Conservation (phyloP, 2,797 vertebrate species). For the Dromococcyx pavoninus region DNA sequence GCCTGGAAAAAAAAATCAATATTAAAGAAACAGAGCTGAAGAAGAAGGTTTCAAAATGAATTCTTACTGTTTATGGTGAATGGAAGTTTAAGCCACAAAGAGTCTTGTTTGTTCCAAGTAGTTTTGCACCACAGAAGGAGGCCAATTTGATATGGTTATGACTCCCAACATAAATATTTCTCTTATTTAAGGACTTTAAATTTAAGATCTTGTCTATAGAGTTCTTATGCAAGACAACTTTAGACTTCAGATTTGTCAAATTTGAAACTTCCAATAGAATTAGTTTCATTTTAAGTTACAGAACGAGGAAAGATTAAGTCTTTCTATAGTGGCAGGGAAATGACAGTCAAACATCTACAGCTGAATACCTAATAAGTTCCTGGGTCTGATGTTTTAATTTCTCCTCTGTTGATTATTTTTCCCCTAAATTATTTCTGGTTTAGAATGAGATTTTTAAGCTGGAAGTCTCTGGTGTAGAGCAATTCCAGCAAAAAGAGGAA, state of each 20-base stretch:
- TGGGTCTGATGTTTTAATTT: neutral
- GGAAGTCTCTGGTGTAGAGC: neutral
- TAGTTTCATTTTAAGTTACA: neutral
- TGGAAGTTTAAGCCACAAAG: neutral
- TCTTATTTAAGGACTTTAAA: neutral
- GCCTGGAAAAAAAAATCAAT: neutral
- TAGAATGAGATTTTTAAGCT: neutral
- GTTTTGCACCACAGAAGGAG: neutral
- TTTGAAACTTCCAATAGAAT: neutral
- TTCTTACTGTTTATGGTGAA: neutral
- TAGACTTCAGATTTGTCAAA: neutral
- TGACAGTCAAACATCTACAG: neutral
- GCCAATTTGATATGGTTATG: neutral
- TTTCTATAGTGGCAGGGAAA: neutral
- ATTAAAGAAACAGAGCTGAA: neutral
- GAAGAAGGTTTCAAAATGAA: neutral
- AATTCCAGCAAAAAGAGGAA: neutral
- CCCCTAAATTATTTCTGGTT: neutral
- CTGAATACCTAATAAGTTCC: neutral
- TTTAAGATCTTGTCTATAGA: neutral
- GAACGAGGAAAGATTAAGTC: neutral
- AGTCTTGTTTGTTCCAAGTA: neutral
- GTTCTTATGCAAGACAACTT: neutral
- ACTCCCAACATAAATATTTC: neutral
- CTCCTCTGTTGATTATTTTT: neutral